Evolutionary conservation across 2,113 vertebrate species (phyloP).

Genomic region (Myrmecobius fasciatus): DNA sequence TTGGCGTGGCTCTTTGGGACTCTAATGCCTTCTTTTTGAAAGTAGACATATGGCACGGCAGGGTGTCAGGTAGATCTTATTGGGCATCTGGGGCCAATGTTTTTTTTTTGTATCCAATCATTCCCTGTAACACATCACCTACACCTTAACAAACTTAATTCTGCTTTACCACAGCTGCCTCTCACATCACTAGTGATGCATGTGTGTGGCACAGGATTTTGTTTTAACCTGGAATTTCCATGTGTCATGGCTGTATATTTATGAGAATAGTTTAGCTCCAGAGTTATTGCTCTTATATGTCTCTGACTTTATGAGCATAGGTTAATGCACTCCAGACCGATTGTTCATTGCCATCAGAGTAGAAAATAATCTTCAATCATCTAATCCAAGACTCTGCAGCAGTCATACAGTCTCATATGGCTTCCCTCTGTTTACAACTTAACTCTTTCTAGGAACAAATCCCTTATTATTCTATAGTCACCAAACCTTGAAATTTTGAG

Average conservation of each 20-base stretch:
- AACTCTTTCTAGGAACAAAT: neutral
- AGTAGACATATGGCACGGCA: neutral
- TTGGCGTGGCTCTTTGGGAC: neutral
- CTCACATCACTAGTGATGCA: neutral
- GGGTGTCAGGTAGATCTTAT: neutral
- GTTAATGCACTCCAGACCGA: neutral
- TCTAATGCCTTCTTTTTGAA: neutral
- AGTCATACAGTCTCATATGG: neutral
- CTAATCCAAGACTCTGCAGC: neutral
- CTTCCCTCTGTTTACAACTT: neutral
- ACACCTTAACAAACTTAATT: neutral
- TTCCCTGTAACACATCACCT: neutral
- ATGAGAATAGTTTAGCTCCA: neutral
- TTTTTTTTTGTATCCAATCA: neutral
- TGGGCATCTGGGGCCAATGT: neutral
- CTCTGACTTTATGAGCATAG: neutral
- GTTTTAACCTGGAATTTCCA: neutral
- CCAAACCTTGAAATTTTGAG: neutral
- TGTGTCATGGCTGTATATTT: neutral
- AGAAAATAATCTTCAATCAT: neutral
- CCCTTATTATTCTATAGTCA: neutral
- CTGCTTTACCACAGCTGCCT: neutral
- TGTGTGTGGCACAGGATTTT: neutral
- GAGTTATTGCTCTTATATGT: neutral
- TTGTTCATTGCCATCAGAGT: neutral